These are phyloP conservation scores for Dasyornis broadbenti DNA, from an alignment of 2,113 vertebrate genomes.

Conservation along the genomic window DNA sequence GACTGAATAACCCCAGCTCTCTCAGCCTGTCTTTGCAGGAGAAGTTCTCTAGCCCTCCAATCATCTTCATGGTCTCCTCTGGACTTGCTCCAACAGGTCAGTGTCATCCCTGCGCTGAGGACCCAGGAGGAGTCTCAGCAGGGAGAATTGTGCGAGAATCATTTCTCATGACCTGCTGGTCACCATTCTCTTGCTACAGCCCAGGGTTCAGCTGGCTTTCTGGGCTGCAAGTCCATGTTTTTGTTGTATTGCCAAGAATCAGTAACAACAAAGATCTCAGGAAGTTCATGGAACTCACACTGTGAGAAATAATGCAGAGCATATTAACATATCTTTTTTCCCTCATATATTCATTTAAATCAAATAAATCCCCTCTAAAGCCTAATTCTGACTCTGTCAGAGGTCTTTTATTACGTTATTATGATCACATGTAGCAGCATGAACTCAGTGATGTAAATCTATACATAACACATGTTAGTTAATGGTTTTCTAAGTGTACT, in stretches of 20 bases:
- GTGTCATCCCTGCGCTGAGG: neutral
- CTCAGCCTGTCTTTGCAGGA: neutral
- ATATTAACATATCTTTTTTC: neutral
- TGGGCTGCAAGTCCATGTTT: neutral
- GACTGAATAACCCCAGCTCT: neutral
- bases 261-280: neutral
- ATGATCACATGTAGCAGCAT: neutral
- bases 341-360: neutral
- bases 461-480: neutral
- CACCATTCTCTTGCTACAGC: neutral
- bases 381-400: neutral
- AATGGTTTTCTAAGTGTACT: neutral
- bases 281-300: neutral
- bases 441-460: neutral
- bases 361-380: neutral
- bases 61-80: neutral
- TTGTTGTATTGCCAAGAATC: neutral
- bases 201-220: neutral
- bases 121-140: neutral
- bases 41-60: neutral
- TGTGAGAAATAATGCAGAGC: neutral
- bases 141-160: neutral
- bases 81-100: fast-evolving
- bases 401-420: neutral
- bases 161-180: neutral